A percentile compares a stretch with the other conserved stretches of the same genome.
Conservation (phyloP, 2,113 vertebrate genomes). For the Delphinapterus leucas region DNA sequence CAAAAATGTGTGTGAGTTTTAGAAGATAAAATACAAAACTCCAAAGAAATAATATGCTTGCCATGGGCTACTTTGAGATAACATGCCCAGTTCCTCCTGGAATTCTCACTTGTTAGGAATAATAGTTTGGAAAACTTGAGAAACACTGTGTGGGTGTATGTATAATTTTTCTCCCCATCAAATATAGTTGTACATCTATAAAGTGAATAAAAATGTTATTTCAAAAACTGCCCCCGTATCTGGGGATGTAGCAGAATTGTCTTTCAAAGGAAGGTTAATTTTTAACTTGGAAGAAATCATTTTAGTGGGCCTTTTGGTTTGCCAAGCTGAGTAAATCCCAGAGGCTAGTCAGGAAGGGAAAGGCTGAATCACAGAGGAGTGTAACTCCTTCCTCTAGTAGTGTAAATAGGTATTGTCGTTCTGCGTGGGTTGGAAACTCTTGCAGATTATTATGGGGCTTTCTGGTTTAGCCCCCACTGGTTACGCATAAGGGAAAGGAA, state of each 20-base stretch:
- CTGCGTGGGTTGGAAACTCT: not conserved
- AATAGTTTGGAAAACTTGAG: conserved; percentile 23
- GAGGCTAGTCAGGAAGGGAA: not conserved
- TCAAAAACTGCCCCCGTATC: not conserved
- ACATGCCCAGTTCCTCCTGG: not conserved
- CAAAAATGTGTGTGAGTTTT: not conserved
- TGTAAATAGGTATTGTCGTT: not conserved
- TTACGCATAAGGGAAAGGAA: not conserved
- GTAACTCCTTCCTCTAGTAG: not conserved
- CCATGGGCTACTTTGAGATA: not conserved
- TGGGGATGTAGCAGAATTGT: not conserved
- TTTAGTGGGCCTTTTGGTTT: not conserved
- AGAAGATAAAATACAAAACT: conserved; percentile 5
- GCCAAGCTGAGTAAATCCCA: not conserved
- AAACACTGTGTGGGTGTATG: not conserved
- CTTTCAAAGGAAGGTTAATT: not conserved
- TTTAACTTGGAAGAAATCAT: not conserved
- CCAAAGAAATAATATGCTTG: not conserved
- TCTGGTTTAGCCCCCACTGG: not conserved
- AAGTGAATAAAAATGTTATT: not conserved
- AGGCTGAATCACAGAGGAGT: not conserved
- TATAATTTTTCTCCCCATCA: not conserved
- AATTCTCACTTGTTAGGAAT: conserved; percentile 22
- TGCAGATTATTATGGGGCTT: not conserved
- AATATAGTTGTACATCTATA: not conserved